Evolutionary conservation across 2,113 vertebrate species (phyloP), one percentile per base, ranked within the genome.

Genomic region (Camelus dromedarius): DNA sequence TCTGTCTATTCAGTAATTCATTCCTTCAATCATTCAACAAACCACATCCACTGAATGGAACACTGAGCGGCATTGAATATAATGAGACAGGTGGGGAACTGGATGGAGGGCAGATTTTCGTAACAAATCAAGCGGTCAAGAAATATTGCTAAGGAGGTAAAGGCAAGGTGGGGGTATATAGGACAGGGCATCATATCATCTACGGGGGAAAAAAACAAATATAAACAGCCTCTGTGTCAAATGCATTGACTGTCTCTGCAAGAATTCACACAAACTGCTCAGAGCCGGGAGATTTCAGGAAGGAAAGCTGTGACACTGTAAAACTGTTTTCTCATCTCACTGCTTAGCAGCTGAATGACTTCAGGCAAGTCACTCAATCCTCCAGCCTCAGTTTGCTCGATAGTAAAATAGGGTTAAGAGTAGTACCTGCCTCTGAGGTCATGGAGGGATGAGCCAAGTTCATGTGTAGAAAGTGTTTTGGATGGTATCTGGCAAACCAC

Each of bases 21-120:
- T 66, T 82, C 62, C 35, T 91, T 91, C 46, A 60, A 8, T 85
- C 58, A 32, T 60, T 93, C 66, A 58, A 54, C 79, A 93, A 86
- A 90, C 13, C 67, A 82, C 2, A 48, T 54, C n/a, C n/a, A 24
- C 19, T 50, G 30, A 82, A n/a, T 2, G 1, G 38, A 89, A 69
- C 0, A 2, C 32, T 22, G 7, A 82, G 52, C 48, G 76, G 54
- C 52, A 13, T 30, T 14, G 13, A 8, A 42, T 14, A 38, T 38
- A 66, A 42, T 1, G 56, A 89, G 64, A 32, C 6, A 11, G 42
- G 20, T 8, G 62, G 22, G 42, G 70, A 91, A n/a, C 15, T 32
- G 42, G 70, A 26, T 11, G 28, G 52, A 60, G 24, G 19, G 42
- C 7, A 4, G 30, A 30, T 46, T 79, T 80, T 46, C 35, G 28